Evolutionary conservation across 1,140 invertebrate species (phyloP), one percentile per base, ranked within the genome.

Genomic region (Drosophila athabasca): DNA sequence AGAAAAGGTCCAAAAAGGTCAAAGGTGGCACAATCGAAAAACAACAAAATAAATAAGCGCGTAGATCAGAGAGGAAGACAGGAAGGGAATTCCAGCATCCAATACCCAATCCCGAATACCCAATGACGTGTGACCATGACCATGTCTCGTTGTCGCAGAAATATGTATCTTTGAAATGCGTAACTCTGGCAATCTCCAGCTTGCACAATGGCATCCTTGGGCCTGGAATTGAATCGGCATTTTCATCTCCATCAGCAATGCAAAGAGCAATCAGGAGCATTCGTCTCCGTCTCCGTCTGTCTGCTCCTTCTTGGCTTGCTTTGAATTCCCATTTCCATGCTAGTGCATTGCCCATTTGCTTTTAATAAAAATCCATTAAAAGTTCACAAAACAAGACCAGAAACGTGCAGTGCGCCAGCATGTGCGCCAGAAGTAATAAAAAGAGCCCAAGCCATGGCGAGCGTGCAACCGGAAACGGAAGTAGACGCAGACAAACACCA

Each of bases 381-480:
- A 59, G 69, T 44, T 60, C 66, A 60, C 53, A 62, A 29, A 65
- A 48, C 51, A 61, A 46, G 52, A 31, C 48, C 64, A 60, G 51
- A 57, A 17, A 68, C 44, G 39, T 41, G n/a, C 31, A 9, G 41
- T n/a, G n/a, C n/a, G n/a, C n/a, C n/a, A 46, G 57, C 70, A 76
- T 84, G 64, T 81, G 81, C 50, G 69, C 58, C 61, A 69, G 52
- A 64, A 64, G 57, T 81, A 76, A 82, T 81, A 87, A 72, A 79
- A 79, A 70, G 44, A 45, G 15, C 48, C 48, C 45, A 81, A 75
- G 67, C 69, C 82, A 71, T 87, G 82, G 53, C 77, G 52, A 62
- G 65, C 82, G 71, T 70, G 81, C 81, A 82, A 75, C 73, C 81
- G 81, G 81, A 85, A 81, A 77, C 82, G 81, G 81, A 85, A 85